These are phyloP conservation scores for Salvator merianae DNA, from an alignment of 2,113 vertebrate genomes.

Conservation along the genomic window DNA sequence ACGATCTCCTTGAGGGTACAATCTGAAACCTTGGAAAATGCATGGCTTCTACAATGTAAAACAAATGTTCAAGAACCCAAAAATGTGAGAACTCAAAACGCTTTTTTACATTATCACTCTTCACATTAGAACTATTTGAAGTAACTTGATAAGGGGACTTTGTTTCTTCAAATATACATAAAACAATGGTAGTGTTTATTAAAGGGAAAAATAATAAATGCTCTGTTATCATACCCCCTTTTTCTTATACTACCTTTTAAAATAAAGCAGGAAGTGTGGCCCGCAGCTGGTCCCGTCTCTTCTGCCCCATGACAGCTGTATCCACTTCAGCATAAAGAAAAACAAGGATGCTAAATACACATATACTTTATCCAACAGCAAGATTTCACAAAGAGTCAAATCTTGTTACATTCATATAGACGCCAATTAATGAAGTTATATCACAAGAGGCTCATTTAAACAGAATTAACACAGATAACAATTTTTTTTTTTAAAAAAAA, in stretches of 20 bases:
- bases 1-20: neutral
- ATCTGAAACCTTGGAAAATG: neutral
- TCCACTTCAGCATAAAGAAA: conserved; percentile 99
- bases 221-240: conserved; percentile 84
- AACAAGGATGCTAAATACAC: conserved; percentile 98
- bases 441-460: conserved; percentile 3
- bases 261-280: conserved; percentile 96
- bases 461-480: conserved; percentile 45
- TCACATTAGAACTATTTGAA: conserved; percentile 8
- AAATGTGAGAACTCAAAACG: neutral
- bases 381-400: conserved; percentile 91
- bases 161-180: conserved; percentile 67
- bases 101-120: conserved; percentile 18
- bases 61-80: neutral
- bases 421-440: conserved; percentile 22
- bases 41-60: conserved; percentile 27
- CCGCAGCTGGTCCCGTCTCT: conserved; percentile 97
- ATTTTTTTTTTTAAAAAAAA: neutral
- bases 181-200: conserved; percentile 40
- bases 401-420: conserved; percentile 5
- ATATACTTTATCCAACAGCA: conserved; percentile 85
- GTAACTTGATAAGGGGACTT: conserved; percentile 50
- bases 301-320: conserved; percentile 95
- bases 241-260: conserved; percentile 98
- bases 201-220: conserved; percentile 75